These are phyloP conservation scores for Procambarus clarkii DNA, from an alignment of 1,140 invertebrate genomes.

Conservation along the genomic window DNA sequence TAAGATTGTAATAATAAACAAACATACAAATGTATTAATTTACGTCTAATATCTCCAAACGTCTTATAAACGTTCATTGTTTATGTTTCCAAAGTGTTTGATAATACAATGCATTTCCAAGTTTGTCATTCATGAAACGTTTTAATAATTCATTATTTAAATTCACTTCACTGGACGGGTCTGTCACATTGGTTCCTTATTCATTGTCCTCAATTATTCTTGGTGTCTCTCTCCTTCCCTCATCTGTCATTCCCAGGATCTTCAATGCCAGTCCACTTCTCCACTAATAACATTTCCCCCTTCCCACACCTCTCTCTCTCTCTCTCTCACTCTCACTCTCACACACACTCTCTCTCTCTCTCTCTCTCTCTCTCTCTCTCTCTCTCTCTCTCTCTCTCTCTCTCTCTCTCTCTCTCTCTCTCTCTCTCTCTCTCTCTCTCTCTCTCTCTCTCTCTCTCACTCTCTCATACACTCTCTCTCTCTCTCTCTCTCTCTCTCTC, in stretches of 20 bases:
- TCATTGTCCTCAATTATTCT: slow-evolving; percentile 25
- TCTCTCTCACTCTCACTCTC: background rate
- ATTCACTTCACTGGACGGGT: background rate
- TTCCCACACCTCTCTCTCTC: background rate
- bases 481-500: too few relatives aligned
- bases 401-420: too few relatives aligned
- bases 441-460: too few relatives aligned
- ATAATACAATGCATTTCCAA: background rate
- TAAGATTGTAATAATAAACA: too few relatives aligned
- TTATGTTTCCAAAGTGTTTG: too few relatives aligned
- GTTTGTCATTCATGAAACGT: background rate
- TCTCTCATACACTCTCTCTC: too few relatives aligned
- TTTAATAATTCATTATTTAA: background rate
- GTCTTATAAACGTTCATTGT: too few relatives aligned
- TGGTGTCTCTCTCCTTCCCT: background rate
- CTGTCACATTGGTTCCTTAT: slow-evolving; percentile 9
- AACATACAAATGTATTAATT: too few relatives aligned
- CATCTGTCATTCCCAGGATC: slow-evolving; percentile 10
- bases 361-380: background rate
- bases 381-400: too few relatives aligned
- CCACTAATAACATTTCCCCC: background rate
- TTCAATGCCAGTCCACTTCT: background rate
- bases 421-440: too few relatives aligned
- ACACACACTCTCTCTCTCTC: background rate
- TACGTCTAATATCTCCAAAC: too few relatives aligned